phyloP scores from a whole-genome alignment of 2,113 vertebrate species.

The Periophthalmus modestus region DNA sequence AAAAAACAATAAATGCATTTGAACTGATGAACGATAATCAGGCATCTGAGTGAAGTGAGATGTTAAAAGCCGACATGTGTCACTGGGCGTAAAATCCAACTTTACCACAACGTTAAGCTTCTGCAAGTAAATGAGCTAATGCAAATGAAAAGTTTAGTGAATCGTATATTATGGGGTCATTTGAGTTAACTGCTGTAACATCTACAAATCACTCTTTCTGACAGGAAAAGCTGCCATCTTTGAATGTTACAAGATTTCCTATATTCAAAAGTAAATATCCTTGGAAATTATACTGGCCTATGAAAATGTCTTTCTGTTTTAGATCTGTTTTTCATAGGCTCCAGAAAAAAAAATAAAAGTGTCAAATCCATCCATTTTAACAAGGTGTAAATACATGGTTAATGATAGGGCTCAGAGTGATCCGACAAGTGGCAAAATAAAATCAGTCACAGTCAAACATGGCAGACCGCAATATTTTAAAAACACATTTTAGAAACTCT shows the following conservation, averaged over 20 bases:
- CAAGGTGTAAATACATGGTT: background rate
- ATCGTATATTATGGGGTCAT: constrained; percentile 20
- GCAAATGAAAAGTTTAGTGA: constrained; percentile 22
- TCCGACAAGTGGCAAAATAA: background rate
- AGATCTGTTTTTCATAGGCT: background rate
- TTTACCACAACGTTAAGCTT: constrained; percentile 50
- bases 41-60: constrained; percentile 26
- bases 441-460: constrained; percentile 9
- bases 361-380: background rate
- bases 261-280: constrained; percentile 15
- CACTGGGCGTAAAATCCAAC: constrained; percentile 49
- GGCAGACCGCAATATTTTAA: background rate
- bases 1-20: constrained; percentile 17
- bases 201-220: constrained; percentile 40
- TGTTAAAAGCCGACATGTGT: constrained; percentile 42
- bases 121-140: constrained; percentile 34
- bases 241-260: constrained; percentile 23
- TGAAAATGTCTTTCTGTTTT: background rate
- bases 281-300: constrained; percentile 33
- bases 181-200: constrained; percentile 15
- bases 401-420: background rate
- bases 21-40: constrained; percentile 51
- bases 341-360: constrained; percentile 3
- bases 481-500: background rate
- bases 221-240: constrained; percentile 24